phyloP scores from a whole-genome alignment of 2,113 vertebrate genomes.

The Aegotheles bennettii region DNA sequence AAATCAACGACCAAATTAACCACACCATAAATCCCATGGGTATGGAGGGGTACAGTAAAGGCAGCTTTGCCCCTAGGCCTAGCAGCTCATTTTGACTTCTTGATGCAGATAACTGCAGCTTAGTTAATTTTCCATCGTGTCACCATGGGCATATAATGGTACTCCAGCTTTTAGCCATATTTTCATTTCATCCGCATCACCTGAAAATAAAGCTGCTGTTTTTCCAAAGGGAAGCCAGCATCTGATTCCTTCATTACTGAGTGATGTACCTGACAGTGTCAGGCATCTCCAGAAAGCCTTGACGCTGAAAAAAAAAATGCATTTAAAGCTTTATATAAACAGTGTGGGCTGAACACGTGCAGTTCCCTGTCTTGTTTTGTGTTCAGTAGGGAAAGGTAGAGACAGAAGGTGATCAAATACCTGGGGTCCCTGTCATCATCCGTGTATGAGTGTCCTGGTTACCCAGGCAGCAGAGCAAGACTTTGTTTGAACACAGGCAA shows the following conservation, averaged over 20 bases:
- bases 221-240: not conserved
- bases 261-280: not conserved
- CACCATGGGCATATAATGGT: not conserved
- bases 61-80: not conserved
- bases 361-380: not conserved
- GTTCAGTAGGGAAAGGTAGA: not conserved
- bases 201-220: not conserved
- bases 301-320: fast-evolving
- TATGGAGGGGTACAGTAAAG: not conserved
- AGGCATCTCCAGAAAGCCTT: not conserved
- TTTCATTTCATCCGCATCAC: not conserved
- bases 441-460: not conserved
- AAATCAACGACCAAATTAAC: not conserved
- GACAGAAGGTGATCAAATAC: not conserved
- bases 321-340: not conserved
- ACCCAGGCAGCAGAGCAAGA: not conserved
- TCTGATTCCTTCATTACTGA: not conserved
- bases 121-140: not conserved
- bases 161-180: not conserved
- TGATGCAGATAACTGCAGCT: not conserved
- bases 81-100: not conserved
- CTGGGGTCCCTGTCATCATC: not conserved
- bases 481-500: not conserved
- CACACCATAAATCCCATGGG: not conserved
- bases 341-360: not conserved